phyloP scores from a whole-genome alignment of 2,113 vertebrate species.

The Indicator maculatus region DNA sequence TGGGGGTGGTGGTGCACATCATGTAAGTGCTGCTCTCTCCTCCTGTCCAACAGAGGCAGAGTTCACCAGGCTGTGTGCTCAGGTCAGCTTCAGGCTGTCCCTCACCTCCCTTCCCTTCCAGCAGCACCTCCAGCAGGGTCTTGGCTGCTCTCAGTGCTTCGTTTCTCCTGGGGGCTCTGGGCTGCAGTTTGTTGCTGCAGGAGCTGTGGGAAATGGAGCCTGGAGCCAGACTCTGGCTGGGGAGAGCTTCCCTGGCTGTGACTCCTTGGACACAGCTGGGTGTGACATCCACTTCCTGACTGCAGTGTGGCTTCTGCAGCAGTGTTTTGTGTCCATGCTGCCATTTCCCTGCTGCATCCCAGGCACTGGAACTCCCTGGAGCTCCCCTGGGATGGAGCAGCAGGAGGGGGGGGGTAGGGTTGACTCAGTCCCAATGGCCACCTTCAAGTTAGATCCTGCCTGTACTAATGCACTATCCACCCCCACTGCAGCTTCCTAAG shows the following conservation, averaged over 20 bases:
- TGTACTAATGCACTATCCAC: fast-evolving
- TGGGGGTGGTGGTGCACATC: constrained; percentile 93
- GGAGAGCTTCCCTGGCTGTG: neutral
- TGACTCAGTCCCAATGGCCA: fast-evolving
- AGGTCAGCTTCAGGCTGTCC: neutral
- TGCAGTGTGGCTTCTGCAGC: fast-evolving
- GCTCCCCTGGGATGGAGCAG: neutral
- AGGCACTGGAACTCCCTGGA: neutral
- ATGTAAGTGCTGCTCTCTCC: constrained; percentile 83
- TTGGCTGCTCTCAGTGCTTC: fast-evolving
- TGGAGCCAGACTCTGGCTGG: neutral
- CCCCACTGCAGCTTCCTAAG: no score
- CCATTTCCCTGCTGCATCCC: neutral
- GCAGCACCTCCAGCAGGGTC: neutral
- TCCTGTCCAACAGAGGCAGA: neutral
- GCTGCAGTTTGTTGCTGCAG: neutral
- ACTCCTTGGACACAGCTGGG: neutral
- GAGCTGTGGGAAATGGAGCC: neutral
- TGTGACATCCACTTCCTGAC: fast-evolving
- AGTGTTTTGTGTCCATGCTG: neutral
- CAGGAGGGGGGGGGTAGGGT: no score
- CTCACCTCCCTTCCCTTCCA: neutral
- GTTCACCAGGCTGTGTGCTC: neutral
- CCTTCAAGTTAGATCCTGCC: neutral
- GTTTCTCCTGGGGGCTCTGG: neutral